phyloP scores from a whole-genome alignment of 2,888 invertebrate genomes.

The Epiblema foenella region DNA sequence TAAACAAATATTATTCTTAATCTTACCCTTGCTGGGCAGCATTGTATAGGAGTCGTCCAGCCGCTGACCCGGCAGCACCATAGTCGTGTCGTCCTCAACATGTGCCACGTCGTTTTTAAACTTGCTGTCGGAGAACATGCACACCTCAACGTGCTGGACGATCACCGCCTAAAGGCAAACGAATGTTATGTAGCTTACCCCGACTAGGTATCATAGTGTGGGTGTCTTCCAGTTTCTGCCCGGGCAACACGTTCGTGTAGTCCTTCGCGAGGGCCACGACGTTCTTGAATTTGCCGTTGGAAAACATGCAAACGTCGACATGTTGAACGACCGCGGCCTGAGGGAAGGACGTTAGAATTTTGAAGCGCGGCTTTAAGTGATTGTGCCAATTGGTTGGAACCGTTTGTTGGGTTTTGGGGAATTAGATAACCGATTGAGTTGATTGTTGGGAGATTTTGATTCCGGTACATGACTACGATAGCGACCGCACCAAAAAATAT shows the following conservation, averaged over 20 bases:
- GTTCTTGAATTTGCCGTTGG: slow-evolving; percentile 97
- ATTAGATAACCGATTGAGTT: no score
- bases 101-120: slow-evolving; percentile 95
- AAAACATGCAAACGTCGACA: slow-evolving; percentile 97
- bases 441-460: no score
- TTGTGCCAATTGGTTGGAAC: slow-evolving; percentile 11
- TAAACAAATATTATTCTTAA: not conserved
- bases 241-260: slow-evolving; percentile 87
- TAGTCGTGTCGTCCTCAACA: slow-evolving; percentile 84
- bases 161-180: slow-evolving; percentile 87
- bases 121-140: slow-evolving; percentile 97
- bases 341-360: slow-evolving; percentile 33
- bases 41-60: slow-evolving; percentile 87
- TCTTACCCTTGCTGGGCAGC: slow-evolving; percentile 87
- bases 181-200: slow-evolving; percentile 61
- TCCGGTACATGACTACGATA: no score
- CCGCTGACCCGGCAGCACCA: slow-evolving; percentile 87
- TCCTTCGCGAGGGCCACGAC: slow-evolving; percentile 89
- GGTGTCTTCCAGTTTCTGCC: slow-evolving; percentile 86
- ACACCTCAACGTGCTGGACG: slow-evolving; percentile 96
- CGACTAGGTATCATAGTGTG: slow-evolving; percentile 88
- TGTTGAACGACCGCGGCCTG: slow-evolving; percentile 94
- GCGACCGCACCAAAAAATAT: no score
- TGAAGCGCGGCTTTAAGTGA: slow-evolving; percentile 17
- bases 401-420: not conserved